These are phyloP conservation scores for Ganaspis brasiliensis DNA, from an alignment of 2,888 invertebrate genomes.

Conservation along the genomic window DNA sequence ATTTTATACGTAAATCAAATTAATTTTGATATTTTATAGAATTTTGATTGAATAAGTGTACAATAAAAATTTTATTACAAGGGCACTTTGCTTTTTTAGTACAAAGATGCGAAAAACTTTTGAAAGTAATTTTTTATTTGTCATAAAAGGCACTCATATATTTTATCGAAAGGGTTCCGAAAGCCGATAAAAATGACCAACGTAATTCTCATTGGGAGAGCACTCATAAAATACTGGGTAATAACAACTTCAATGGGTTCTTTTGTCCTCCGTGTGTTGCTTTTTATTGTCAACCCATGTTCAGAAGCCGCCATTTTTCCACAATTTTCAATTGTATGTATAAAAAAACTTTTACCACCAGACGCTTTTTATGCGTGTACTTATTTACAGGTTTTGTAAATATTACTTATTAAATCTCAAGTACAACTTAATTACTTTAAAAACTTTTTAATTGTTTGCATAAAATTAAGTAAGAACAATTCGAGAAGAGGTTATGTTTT, in stretches of 20 bases:
- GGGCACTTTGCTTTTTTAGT: background rate
- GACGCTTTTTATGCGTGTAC: too few relatives aligned
- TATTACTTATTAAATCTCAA: too few relatives aligned
- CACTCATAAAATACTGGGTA: conserved; percentile 67
- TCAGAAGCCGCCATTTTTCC: conserved; percentile 48
- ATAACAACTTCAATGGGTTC: conserved; percentile 60
- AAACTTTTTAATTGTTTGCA: too few relatives aligned
- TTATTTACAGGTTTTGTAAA: too few relatives aligned
- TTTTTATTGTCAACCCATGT: conserved; percentile 51
- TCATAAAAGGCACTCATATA: background rate
- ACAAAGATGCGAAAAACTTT: background rate
- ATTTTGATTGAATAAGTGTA: too few relatives aligned
- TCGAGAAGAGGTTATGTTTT: too few relatives aligned
- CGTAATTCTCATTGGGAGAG: conserved; percentile 75
- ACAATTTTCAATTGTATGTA: conserved; percentile 33
- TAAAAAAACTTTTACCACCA: conserved; percentile 32
- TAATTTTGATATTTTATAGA: background rate
- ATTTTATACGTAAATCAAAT: background rate
- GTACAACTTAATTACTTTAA: too few relatives aligned
- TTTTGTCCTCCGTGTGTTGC: conserved; percentile 50
- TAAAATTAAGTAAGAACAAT: too few relatives aligned
- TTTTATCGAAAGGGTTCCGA: conserved; percentile 56
- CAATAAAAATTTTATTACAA: background rate
- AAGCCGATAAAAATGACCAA: conserved; percentile 74
- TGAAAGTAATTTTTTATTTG: conserved; percentile 12